Evolutionary conservation across 2,888 invertebrate genomes (phyloP), one percentile per base, ranked within the genome.

Genomic region (Morpho helenor): DNA sequence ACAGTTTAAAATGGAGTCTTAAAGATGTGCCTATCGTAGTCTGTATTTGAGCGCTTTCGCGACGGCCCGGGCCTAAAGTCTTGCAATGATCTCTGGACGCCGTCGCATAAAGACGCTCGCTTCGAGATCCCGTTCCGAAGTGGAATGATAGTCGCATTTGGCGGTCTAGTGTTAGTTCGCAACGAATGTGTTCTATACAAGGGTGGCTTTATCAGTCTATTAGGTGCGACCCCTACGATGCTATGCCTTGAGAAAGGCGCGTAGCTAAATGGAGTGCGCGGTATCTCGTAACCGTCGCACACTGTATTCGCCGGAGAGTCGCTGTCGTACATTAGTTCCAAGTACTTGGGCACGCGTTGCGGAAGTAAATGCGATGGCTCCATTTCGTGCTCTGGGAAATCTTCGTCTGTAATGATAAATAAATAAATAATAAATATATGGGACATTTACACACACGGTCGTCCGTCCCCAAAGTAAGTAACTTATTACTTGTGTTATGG

Each of bases 271-370:
- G 77, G 81, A 1, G 86, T 78, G 46, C 92, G 84, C 2, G 94
- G 94, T 10, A 94, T 80, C 80, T 94, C 94, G 77, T 94, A 94
- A 3, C 93, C 94, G 70, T 93, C 93, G 65, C 84, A 80, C 3
- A 74, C 59, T 2, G 81, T 82, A 16, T 84, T 78, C 16, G 81
- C 74, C 8, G 80, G 82, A 0, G 89, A 82, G 55, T 91, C 91
- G 63, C 88, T 88, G 69, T 93, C 93, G 71, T 94, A 93, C 73
- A 94, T 84, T 51, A 95, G 79, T 76, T 95, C 94, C 55, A 95
- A 79, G 76, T 95, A 95, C 70, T 94, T 94, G 0, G 94, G 93
- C 43, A 87, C 66, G 3, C 80, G 75, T 60, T 79, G 80, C 44
- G 87, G 85, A 2, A 87, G 75, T 51, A 83, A 64, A 3, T 78